Conservation (phyloP, 92 coral and sea anemone genomes). For the Micromussa lordhowensis region DNA sequence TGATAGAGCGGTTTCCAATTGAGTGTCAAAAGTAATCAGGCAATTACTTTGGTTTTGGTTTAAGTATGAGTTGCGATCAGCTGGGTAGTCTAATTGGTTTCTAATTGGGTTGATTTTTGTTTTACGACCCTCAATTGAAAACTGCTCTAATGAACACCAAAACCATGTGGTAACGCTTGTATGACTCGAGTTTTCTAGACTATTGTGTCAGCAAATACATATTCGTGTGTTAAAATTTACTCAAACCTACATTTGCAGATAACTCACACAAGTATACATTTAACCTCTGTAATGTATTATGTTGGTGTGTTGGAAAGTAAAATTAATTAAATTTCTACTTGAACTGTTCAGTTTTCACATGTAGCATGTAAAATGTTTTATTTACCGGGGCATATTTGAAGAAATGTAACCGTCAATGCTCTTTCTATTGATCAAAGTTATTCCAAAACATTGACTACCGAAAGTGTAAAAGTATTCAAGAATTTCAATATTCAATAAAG, state of each 20-base stretch:
- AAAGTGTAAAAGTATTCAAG: conserved; percentile 24
- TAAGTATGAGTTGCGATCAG: too few relatives aligned
- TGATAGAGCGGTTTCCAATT: too few relatives aligned
- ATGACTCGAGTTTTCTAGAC: neutral
- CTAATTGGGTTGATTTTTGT: too few relatives aligned
- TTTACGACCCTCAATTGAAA: too few relatives aligned
- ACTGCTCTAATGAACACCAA: neutral
- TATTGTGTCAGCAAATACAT: neutral
- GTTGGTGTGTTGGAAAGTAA: neutral
- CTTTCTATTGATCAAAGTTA: neutral
- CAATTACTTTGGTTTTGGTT: too few relatives aligned
- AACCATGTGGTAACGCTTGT: neutral
- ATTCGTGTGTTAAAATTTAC: neutral
- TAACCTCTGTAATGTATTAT: neutral
- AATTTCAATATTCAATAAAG: conserved; percentile 22
- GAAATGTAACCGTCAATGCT: neutral
- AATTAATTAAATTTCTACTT: neutral
- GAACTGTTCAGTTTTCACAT: neutral
- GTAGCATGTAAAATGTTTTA: neutral
- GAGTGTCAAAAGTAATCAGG: too few relatives aligned
- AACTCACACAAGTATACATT: neutral
- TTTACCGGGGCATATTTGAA: neutral
- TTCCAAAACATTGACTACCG: neutral
- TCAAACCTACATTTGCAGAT: neutral
- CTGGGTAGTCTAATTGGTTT: too few relatives aligned